phyloP scores from a whole-genome alignment of 2,113 vertebrate genomes.

The Pipra filicauda region DNA sequence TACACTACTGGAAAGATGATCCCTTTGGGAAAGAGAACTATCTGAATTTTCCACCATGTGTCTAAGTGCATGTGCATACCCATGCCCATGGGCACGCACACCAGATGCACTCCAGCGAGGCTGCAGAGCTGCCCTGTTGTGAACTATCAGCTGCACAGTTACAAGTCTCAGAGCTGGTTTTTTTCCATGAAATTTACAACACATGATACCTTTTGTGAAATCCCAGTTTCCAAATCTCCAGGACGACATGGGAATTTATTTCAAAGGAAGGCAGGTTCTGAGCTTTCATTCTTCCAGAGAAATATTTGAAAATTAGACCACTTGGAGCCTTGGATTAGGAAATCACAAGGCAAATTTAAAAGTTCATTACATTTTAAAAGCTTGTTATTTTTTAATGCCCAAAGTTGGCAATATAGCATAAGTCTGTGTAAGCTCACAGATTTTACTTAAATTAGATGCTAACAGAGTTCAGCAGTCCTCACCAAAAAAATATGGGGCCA shows the following conservation, averaged over 20 bases:
- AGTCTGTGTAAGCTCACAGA: conserved; percentile 39
- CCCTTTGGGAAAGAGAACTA: not conserved
- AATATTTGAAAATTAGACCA: not conserved
- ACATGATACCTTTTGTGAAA: not conserved
- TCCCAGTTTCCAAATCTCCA: not conserved
- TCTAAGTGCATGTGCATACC: not conserved
- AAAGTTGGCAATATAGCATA: conserved; percentile 4
- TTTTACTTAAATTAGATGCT: conserved; percentile 53
- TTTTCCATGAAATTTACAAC: not conserved
- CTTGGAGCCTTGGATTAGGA: not conserved
- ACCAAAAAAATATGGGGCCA: conserved; percentile 5
- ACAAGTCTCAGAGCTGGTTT: not conserved
- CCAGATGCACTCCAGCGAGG: not conserved
- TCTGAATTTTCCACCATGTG: not conserved
- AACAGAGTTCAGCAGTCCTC: conserved; percentile 35
- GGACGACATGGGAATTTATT: not conserved
- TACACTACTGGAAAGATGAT: not conserved
- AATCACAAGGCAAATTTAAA: not conserved
- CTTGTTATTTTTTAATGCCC: conserved; percentile 16
- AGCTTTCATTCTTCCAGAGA: not conserved
- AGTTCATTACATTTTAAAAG: not conserved
- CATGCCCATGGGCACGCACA: accelerated
- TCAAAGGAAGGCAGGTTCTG: not conserved
- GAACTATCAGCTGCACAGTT: not conserved
- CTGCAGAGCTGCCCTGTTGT: not conserved